Conservation (phyloP, 2,797 vertebrate species). For the Decapterus maruadsi region DNA sequence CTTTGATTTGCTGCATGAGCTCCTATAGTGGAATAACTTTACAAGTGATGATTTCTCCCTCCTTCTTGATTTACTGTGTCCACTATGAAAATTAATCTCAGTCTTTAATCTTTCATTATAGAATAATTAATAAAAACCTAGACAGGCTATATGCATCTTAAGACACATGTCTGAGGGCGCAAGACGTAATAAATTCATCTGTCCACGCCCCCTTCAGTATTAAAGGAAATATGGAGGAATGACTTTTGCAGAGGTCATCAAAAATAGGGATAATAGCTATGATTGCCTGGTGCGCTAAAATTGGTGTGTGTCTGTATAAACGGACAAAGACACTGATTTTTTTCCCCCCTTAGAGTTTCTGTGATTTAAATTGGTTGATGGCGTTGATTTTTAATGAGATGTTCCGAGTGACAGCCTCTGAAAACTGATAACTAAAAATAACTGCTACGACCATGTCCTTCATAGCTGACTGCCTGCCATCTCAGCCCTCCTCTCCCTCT, state of each 20-base stretch:
- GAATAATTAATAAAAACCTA: constrained; percentile 73
- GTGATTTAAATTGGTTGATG: constrained; percentile 52
- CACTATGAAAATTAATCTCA: constrained; percentile 65
- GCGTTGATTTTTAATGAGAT: constrained; percentile 74
- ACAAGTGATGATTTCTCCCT: constrained; percentile 40
- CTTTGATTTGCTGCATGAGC: constrained; percentile 24
- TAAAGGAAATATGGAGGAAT: constrained; percentile 45
- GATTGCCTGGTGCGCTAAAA: constrained; percentile 6
- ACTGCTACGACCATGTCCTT: constrained; percentile 75
- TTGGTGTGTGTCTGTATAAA: constrained; percentile 1
- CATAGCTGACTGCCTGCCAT: constrained; percentile 77
- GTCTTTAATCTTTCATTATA: constrained; percentile 73
- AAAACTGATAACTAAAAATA: constrained; percentile 82
- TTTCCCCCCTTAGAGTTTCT: constrained; percentile 31
- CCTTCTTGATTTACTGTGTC: constrained; percentile 64
- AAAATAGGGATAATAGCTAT: constrained; percentile 45
- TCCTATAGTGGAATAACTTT: constrained; percentile 53
- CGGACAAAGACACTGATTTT: neutral
- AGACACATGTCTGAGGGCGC: constrained; percentile 51
- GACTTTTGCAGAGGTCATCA: constrained; percentile 61
- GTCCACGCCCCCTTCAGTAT: constrained; percentile 41
- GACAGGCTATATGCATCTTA: constrained; percentile 54
- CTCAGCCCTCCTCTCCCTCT: constrained; percentile 37
- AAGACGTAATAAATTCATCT: constrained; percentile 66
- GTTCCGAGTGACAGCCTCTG: constrained; percentile 77